These are phyloP conservation scores for Microplitis manilae DNA, from an alignment of 2,888 invertebrate genomes.

Conservation along the genomic window DNA sequence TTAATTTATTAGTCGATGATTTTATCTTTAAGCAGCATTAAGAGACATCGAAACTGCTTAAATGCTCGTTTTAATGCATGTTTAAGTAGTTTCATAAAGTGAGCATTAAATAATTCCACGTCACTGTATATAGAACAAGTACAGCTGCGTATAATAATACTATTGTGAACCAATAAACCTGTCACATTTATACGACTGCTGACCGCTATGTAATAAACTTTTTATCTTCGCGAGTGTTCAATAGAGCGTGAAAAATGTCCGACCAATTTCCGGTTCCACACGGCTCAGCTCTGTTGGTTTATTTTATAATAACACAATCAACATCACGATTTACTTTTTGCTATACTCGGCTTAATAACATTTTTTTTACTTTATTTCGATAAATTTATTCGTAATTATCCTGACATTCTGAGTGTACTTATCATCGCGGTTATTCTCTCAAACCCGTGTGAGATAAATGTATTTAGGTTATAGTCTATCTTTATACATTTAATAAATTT, in stretches of 20 bases:
- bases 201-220: conserved; percentile 39
- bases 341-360: neutral
- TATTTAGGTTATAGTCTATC: neutral
- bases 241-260: conserved; percentile 37
- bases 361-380: neutral
- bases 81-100: conserved; percentile 32
- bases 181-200: conserved; percentile 31
- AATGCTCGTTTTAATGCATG: conserved; percentile 24
- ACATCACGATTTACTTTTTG: neutral
- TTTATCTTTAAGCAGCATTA: conserved; percentile 27
- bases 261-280: conserved; percentile 49
- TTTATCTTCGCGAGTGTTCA: conserved; percentile 45
- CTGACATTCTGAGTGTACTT: neutral
- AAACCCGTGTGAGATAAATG: neutral
- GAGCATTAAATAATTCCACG: conserved; percentile 20
- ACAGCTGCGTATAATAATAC: neutral
- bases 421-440: neutral
- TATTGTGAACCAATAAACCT: conserved; percentile 33
- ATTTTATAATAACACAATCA: neutral
- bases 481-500: neutral
- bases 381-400: neutral
- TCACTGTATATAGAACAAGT: neutral
- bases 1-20: conserved; percentile 20
- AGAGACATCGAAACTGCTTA: conserved; percentile 30
- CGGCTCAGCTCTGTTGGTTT: conserved; percentile 4